Base-by-base conservation (phyloP, 2,888 invertebrate species). In the Orchesella flavescens region DNA sequence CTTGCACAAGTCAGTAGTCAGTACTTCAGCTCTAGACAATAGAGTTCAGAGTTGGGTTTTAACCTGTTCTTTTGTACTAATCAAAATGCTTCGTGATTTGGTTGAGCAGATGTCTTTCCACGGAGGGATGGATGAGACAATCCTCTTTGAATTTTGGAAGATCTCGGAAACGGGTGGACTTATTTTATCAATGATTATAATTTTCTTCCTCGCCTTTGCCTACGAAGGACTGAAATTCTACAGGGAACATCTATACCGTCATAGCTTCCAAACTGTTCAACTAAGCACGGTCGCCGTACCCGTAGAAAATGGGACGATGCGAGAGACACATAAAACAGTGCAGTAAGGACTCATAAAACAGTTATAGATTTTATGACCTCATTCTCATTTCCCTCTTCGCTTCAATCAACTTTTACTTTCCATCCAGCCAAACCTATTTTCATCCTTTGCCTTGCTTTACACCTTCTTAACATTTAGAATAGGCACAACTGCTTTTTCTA, bases 141-240 rank as follows among this genome's bases (percentile, higher is more conserved):
- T 97, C 80, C 92, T 97, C 4, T 97, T 97, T 90, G 93, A 94
- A 78, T 93, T 93, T 90, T 97, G 97, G 97, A 93, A 93, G 89
- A 94, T 95, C 77, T 92, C 92, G 49, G 93, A 94, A 21, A 90
- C 93, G 77, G 93, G 94, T 63, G 95, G 95, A 82, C 93, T 99
- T 88, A 91, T 98, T 82, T 95, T 95, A 61, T 97, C 98, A 4
- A 97, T 97, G 92, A 91, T 98, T 86, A 95, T 95, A 65, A 96
- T 99, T 89, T 96, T 98, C 90, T 92, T 97, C 86, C 93, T 98
- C 93, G 97, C 97, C 7, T 93, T 97, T 74, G 91, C 97, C 34
- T 99, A 99, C 90, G 99, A 99, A 92, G 98, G 97, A 0, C 92
- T 99, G 2, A 99, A 98, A 91, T 97, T 96, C 91, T 94, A 93